Percentiles rank a stretch among this genome's conserved stretches.
These are phyloP conservation scores for Clarias magur DNA, from an alignment of 2,113 vertebrate species.

Conservation along the genomic window DNA sequence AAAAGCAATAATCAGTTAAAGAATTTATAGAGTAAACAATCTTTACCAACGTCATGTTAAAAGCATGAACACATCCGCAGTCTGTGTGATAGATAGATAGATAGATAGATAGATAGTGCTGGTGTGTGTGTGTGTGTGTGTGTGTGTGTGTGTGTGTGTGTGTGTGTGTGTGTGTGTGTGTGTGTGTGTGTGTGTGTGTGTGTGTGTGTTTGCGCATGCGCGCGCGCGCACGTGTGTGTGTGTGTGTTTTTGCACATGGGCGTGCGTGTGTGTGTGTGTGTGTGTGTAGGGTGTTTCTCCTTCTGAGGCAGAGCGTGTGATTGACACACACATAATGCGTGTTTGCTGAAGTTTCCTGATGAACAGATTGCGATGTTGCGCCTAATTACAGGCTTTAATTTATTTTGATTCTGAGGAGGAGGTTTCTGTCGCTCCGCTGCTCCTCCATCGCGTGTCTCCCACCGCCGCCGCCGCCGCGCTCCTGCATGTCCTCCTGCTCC, in stretches of 20 bases:
- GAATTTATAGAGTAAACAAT: background rate
- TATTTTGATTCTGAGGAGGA: constrained; percentile 12
- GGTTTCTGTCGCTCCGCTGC: constrained; percentile 13
- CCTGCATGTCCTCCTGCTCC: background rate
- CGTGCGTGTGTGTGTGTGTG: background rate
- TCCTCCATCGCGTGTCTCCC: background rate
- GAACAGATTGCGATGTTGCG: constrained; percentile 8
- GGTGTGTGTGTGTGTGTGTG: background rate
- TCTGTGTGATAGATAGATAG: background rate
- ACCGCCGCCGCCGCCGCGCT: too few relatives aligned
- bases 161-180: background rate
- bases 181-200: background rate
- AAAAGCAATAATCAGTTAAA: background rate
- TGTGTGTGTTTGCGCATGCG: background rate
- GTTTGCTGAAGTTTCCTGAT: constrained; percentile 8
- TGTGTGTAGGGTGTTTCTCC: background rate
- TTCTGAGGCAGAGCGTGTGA: background rate
- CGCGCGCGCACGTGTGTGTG: background rate
- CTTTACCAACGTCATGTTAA: background rate
- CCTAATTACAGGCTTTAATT: constrained; percentile 24
- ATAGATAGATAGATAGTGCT: background rate
- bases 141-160: background rate
- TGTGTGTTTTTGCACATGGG: background rate
- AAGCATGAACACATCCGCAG: background rate
- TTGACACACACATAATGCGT: constrained; percentile 10